Evolutionary conservation across 2,797 vertebrate genomes (phyloP).

Genomic region (Coreius guichenoti): DNA sequence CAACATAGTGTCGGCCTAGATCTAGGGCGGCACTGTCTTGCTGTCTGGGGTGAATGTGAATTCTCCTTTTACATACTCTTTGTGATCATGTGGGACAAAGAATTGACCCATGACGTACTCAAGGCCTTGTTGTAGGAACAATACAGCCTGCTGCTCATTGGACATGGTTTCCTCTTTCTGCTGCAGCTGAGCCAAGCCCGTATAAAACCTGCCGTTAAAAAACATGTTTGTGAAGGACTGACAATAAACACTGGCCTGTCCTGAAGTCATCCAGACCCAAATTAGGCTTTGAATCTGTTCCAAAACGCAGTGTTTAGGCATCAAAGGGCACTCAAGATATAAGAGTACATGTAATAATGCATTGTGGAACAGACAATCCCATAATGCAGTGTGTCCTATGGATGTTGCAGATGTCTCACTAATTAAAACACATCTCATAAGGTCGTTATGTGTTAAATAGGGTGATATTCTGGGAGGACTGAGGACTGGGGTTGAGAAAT

Average conservation of each 20-base stretch:
- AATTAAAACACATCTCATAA: too few relatives aligned
- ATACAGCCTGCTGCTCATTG: slow-evolving; percentile 67
- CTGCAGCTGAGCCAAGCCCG: slow-evolving; percentile 73
- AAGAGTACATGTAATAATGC: not conserved
- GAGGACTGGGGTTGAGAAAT: too few relatives aligned
- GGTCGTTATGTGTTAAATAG: too few relatives aligned
- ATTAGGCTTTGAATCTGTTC: not conserved
- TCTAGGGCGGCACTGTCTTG: too few relatives aligned
- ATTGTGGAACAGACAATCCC: not conserved
- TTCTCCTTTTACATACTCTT: slow-evolving; percentile 51
- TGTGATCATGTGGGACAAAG: slow-evolving; percentile 59
- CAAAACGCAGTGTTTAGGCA: not conserved
- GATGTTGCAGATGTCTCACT: too few relatives aligned
- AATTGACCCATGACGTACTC: slow-evolving; percentile 72
- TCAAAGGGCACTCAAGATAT: not conserved
- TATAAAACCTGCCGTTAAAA: slow-evolving; percentile 70
- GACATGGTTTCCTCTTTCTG: slow-evolving; percentile 64
- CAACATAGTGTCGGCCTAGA: too few relatives aligned
- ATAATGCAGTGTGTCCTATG: not conserved
- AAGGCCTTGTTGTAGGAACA: slow-evolving; percentile 77
- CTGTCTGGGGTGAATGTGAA: not conserved
- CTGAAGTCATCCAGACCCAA: not conserved
- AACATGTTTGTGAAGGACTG: slow-evolving; percentile 12
- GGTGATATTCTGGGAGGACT: too few relatives aligned
- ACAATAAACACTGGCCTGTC: not conserved